Evolutionary conservation across 2,888 invertebrate genomes (phyloP), one percentile per base, ranked within the genome.

Genomic region (Deilephila porcellus): DNA sequence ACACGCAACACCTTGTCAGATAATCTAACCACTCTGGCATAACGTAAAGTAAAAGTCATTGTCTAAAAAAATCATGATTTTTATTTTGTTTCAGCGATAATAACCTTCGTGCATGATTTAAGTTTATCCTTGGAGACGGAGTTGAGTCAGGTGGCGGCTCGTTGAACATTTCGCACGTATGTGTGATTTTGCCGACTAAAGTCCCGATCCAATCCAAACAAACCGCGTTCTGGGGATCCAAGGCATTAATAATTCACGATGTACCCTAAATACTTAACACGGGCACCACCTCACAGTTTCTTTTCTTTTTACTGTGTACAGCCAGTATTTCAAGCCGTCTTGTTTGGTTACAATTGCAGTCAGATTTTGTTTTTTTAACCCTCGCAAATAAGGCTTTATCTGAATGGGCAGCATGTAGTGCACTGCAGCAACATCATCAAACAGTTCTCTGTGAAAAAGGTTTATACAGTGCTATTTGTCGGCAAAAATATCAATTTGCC

Each of bases 131-230:
- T 53, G 45, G 25, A 32, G 29, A 45, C 37, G 25, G 60, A 60
- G 60, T 29, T 71, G 71, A 60, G 37, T 29, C 59, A 71, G 63
- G 32, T 34, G 60, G 34, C 71, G 79, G 81, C 81, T 82, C 82
- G 80, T 81, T 81, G 78, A 76, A 74, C 78, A 77, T 20, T 59
- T 71, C 75, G 75, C 75, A 79, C 79, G 74, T 75, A 78, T 71
- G 70, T 78, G 73, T 52, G 67, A 67, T 67, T 67, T 67, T 25
- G 67, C 72, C 63, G 75, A 67, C 67, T 67, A 20, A 67, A 73
- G 73, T 76, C 72, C 20, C 37, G 71, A 73, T 74, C 76, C 76
- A 81, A 74, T 78, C 76, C 82, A 79, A 82, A 79, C 75, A 74
- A 14, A 67, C 74, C 71, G 74, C 73, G 77, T 76, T 77, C 74